Percentiles rank a stretch among this genome's conserved stretches.
Evolutionary conservation across 1,140 invertebrate species (phyloP).

Genomic region (Tigriopus japonicus): DNA sequence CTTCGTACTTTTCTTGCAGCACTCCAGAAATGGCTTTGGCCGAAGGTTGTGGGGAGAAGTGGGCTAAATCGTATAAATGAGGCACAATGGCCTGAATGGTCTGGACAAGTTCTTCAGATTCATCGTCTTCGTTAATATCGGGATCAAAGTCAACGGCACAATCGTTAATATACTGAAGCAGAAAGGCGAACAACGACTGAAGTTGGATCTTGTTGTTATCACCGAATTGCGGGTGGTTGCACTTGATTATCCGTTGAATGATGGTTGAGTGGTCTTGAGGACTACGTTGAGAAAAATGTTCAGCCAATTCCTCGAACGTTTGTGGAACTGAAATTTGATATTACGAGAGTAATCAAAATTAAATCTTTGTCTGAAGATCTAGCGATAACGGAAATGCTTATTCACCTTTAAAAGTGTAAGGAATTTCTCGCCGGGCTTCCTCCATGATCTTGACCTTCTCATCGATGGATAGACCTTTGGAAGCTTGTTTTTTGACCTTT

Average conservation of each 20-base stretch:
- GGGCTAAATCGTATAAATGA: slow-evolving; percentile 48
- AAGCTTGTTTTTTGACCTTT: neutral
- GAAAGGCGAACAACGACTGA: slow-evolving; percentile 42
- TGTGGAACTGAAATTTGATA: neutral
- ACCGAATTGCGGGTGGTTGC: slow-evolving; percentile 52
- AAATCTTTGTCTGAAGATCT: neutral
- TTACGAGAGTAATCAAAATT: neutral
- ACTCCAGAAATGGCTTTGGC: slow-evolving; percentile 42
- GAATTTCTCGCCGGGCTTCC: too few relatives aligned
- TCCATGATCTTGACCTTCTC: too few relatives aligned
- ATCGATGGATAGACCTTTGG: neutral
- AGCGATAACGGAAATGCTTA: too few relatives aligned
- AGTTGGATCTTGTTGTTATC: slow-evolving; percentile 54
- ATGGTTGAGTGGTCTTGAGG: slow-evolving; percentile 42
- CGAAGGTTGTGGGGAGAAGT: slow-evolving; percentile 42
- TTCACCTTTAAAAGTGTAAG: too few relatives aligned
- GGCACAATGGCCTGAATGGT: slow-evolving; percentile 31
- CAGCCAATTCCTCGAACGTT: neutral
- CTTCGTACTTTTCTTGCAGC: slow-evolving; percentile 47
- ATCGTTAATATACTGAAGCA: slow-evolving; percentile 35
- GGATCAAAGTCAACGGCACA: slow-evolving; percentile 4
- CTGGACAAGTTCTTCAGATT: slow-evolving; percentile 18
- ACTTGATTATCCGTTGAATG: slow-evolving; percentile 61
- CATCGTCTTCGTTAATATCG: neutral
- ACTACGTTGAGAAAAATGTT: slow-evolving; percentile 17